Percentiles rank a stretch among this genome's conserved stretches.
Conservation (phyloP, 2,888 invertebrate species). For the Xylophagus ater region DNA sequence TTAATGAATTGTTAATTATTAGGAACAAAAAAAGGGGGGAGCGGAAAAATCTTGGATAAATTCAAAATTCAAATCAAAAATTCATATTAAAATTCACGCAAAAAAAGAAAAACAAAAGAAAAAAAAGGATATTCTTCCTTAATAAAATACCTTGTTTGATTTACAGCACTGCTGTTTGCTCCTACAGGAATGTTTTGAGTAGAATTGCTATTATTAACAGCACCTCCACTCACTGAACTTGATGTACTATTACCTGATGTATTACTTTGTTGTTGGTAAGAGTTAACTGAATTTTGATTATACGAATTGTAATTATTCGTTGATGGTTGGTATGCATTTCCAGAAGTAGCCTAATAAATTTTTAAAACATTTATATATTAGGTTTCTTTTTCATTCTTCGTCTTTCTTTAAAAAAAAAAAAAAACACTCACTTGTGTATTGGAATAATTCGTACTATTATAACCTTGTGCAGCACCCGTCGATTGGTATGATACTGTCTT, state of each 20-base stretch:
- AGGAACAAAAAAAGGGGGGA: too few species aligned
- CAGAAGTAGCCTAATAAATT: slow-evolving; percentile 27
- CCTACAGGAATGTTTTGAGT: slow-evolving; percentile 40
- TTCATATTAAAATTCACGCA: too few species aligned
- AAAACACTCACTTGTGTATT: slow-evolving; percentile 29
- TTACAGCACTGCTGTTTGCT: slow-evolving; percentile 29
- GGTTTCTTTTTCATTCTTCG: too few species aligned
- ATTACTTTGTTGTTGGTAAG: slow-evolving; percentile 34
- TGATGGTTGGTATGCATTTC: slow-evolving; percentile 35
- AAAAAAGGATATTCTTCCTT: too few species aligned
- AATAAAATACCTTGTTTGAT: slow-evolving; percentile 31
- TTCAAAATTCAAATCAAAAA: too few species aligned
- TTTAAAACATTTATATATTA: not conserved
- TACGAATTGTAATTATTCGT: slow-evolving; percentile 33
- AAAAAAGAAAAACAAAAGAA: slow-evolving; percentile 2
- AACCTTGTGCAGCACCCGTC: slow-evolving; percentile 31
- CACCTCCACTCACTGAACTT: slow-evolving; percentile 21
- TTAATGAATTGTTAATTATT: too few species aligned
- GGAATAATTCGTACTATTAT: slow-evolving; percentile 34
- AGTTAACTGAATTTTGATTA: slow-evolving; percentile 36
- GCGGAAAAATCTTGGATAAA: too few species aligned
- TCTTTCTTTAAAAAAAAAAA: too few species aligned
- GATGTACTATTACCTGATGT: slow-evolving; percentile 14
- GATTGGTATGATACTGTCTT: slow-evolving; percentile 34
- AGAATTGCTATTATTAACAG: slow-evolving; percentile 28